A percentile compares a stretch with the other conserved stretches of the same genome.
These are phyloP conservation scores for Cremastinae sp. DNA, from an alignment of 2,888 invertebrate genomes.

Conservation along the genomic window DNA sequence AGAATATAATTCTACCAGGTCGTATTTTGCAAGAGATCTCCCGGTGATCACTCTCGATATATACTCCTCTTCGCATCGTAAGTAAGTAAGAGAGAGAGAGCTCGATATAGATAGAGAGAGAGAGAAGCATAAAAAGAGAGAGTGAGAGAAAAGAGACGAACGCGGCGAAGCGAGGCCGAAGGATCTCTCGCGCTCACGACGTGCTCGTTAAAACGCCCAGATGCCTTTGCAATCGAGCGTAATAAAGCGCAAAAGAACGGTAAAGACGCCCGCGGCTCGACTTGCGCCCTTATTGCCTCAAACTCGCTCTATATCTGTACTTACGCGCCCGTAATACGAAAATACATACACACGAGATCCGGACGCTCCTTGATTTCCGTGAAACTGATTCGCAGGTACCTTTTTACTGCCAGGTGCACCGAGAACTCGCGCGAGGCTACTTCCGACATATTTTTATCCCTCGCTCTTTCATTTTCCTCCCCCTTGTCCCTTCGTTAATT, in stretches of 20 bases:
- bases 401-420: slow-evolving; percentile 36
- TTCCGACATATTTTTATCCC: not conserved
- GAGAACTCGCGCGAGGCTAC: not conserved
- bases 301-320: not conserved
- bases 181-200: slow-evolving; percentile 51
- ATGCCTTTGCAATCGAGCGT: slow-evolving; percentile 62
- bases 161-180: slow-evolving; percentile 53
- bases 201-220: slow-evolving; percentile 63
- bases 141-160: slow-evolving; percentile 17
- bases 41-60: slow-evolving; percentile 55
- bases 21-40: slow-evolving; percentile 62
- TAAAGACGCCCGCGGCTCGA: slow-evolving; percentile 60
- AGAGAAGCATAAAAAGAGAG: too few relatives aligned
- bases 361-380: slow-evolving; percentile 54
- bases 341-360: slow-evolving; percentile 33
- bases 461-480: slow-evolving; percentile 23
- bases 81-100: too few relatives aligned
- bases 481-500: slow-evolving; percentile 30
- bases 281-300: slow-evolving; percentile 48
- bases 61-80: slow-evolving; percentile 46
- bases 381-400: slow-evolving; percentile 53
- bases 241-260: slow-evolving; percentile 63
- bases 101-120: too few relatives aligned
- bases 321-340: not conserved
- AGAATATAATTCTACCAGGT: slow-evolving; percentile 61